Conservation (phyloP, 2,888 invertebrate species). For the Napeogenes inachia region DNA sequence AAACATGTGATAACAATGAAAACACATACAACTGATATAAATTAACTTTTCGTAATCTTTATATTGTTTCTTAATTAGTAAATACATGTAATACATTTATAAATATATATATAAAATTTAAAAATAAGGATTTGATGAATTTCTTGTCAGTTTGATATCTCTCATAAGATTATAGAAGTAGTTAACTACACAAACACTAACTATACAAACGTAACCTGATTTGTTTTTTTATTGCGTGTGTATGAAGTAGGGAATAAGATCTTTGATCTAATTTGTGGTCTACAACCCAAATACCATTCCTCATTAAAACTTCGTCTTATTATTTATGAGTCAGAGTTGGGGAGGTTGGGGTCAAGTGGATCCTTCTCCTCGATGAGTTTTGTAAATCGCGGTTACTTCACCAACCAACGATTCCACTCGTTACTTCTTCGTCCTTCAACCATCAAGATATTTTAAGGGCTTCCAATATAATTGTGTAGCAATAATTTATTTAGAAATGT, state of each 20-base stretch:
- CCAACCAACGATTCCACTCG: slow-evolving; percentile 51
- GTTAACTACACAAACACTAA: too few relatives aligned
- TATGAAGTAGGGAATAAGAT: neutral
- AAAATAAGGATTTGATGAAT: too few relatives aligned
- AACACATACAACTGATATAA: too few relatives aligned
- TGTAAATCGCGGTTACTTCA: slow-evolving; percentile 57
- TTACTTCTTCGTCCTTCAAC: slow-evolving; percentile 45
- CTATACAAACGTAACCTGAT: neutral
- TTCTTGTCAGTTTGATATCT: too few relatives aligned
- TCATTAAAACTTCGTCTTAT: slow-evolving; percentile 24
- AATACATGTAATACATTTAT: too few relatives aligned
- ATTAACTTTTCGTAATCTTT: too few relatives aligned
- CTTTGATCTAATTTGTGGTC: slow-evolving; percentile 6
- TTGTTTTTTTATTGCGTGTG: neutral
- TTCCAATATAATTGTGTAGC: slow-evolving; percentile 17
- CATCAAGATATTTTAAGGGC: slow-evolving; percentile 35
- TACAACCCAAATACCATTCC: slow-evolving; percentile 11
- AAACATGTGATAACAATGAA: too few relatives aligned
- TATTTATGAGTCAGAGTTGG: slow-evolving; percentile 21
- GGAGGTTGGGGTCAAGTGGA: slow-evolving; percentile 55
- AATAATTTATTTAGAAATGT: slow-evolving; percentile 1
- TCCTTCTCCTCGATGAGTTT: slow-evolving; percentile 53
- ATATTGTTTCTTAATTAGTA: too few relatives aligned
- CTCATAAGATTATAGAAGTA: too few relatives aligned
- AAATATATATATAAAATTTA: too few relatives aligned